phyloP scores from a whole-genome alignment of 2,113 vertebrate genomes.

The Actinemys pallida region DNA sequence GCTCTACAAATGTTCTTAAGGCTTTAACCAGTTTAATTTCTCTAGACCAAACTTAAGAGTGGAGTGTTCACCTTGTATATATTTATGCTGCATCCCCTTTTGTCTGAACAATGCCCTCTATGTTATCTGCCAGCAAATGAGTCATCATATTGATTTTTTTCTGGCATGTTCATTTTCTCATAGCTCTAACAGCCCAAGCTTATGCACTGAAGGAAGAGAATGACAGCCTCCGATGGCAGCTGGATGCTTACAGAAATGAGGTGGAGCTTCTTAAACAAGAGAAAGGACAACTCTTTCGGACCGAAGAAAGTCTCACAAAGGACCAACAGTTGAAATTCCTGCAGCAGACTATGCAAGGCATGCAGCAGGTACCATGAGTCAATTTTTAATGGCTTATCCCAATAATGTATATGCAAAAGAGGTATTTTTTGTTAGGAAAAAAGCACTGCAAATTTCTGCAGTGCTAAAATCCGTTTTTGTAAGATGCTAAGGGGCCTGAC shows the following conservation, averaged over 20 bases:
- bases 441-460: background rate
- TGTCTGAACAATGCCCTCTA: conserved; percentile 1
- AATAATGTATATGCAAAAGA: background rate
- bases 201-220: conserved; percentile 94
- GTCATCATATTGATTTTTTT: background rate
- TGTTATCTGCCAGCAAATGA: conserved; percentile 5
- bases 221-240: conserved; percentile 96
- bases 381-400: background rate
- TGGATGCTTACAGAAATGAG: conserved; percentile 95
- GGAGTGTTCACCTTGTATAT: background rate
- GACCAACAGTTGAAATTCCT: conserved; percentile 91
- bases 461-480: background rate
- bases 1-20: background rate
- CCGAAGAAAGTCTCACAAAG: conserved; percentile 86
- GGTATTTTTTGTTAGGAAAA: background rate
- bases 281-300: conserved; percentile 82
- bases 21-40: background rate
- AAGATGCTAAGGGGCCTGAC: background rate
- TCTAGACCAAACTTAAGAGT: background rate
- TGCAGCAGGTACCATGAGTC: conserved; percentile 90
- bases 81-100: background rate
- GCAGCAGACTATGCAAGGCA: conserved; percentile 91
- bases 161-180: conserved; percentile 40
- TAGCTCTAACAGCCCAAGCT: conserved; percentile 88
- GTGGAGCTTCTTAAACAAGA: conserved; percentile 95